These are phyloP conservation scores for Brachyalestes nurse DNA, from an alignment of 2,797 vertebrate genomes.

Conservation along the genomic window DNA sequence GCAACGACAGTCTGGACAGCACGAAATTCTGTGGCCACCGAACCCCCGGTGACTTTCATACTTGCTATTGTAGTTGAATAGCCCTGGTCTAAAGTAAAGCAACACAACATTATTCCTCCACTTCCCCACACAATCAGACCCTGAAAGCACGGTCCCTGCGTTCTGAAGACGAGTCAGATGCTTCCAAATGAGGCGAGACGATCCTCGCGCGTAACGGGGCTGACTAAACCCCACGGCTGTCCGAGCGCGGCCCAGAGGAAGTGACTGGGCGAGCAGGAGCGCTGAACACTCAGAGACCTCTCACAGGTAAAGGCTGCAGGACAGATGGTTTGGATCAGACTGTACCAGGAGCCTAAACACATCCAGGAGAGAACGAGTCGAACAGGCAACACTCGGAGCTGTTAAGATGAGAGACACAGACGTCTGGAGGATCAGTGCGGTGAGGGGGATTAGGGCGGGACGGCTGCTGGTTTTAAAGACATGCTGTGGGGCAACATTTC, in stretches of 20 bases:
- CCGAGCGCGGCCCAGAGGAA: too few relatives aligned
- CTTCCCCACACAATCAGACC: background rate
- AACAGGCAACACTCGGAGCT: constrained; percentile 1
- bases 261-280: background rate
- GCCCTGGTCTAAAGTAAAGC: too few relatives aligned
- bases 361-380: constrained; percentile 24
- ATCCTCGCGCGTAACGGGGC: background rate
- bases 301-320: background rate
- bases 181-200: background rate
- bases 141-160: background rate
- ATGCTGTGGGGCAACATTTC: too few relatives aligned
- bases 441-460: background rate
- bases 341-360: constrained; percentile 34
- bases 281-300: constrained; percentile 10
- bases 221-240: background rate
- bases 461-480: too few relatives aligned
- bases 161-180: background rate
- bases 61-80: too few relatives aligned
- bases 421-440: constrained; percentile 1
- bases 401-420: constrained; percentile 26
- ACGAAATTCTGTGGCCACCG: too few relatives aligned
- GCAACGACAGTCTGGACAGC: too few relatives aligned
- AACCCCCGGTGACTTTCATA: too few relatives aligned
- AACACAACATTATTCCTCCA: too few relatives aligned
- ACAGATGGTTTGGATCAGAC: constrained; percentile 51